phyloP scores from a whole-genome alignment of 2,113 vertebrate species.

The Actenoides lindsayi region DNA sequence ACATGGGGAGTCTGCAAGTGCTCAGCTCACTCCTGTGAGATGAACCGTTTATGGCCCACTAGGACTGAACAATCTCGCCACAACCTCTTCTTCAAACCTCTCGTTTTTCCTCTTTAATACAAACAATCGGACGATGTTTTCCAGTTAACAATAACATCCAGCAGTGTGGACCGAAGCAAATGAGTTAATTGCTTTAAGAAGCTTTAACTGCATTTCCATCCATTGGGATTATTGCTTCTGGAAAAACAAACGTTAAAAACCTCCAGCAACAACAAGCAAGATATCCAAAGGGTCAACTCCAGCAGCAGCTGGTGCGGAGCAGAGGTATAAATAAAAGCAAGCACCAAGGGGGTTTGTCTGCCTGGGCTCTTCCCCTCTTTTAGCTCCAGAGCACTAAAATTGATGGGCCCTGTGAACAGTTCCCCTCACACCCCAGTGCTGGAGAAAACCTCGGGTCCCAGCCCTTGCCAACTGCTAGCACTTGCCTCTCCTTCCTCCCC shows the following conservation, averaged over 20 bases:
- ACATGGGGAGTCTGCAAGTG: not conserved
- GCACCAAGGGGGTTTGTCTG: not conserved
- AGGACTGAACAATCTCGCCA: not conserved
- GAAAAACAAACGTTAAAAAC: not conserved
- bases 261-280: not conserved
- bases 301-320: not conserved
- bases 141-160: not conserved
- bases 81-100: not conserved
- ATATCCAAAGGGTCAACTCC: not conserved
- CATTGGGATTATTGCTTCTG: not conserved
- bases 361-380: not conserved
- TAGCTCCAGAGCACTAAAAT: not conserved
- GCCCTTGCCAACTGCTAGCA: not conserved
- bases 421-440: not conserved
- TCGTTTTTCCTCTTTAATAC: not conserved
- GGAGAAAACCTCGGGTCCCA: not conserved
- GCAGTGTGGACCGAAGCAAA: not conserved
- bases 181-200: conserved; percentile 5
- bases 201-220: not conserved
- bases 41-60: not conserved
- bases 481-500: not conserved
- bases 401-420: not conserved
- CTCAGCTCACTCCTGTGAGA: not conserved
- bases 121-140: not conserved
- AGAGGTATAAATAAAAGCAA: not conserved